Base-by-base conservation (phyloP, 2,113 vertebrate genomes). In the Halichoerus grypus region DNA sequence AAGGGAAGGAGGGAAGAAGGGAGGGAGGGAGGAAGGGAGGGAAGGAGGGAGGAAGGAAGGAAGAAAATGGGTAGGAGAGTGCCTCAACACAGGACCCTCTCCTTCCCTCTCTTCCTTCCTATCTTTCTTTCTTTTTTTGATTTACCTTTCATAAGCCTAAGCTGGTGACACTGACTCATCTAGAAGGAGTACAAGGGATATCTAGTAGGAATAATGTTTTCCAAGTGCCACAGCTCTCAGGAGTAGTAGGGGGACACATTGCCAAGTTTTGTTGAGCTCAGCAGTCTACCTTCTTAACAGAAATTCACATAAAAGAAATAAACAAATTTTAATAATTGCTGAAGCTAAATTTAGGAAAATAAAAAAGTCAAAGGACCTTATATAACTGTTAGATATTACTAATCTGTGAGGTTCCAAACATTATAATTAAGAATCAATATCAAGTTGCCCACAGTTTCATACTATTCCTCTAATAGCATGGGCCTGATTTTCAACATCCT, bases 161-260 rank as follows among this genome's bases (percentile, higher is more conserved):
- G 7, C 10, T 16, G 31, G 65, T 76, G 81, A 71, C 36, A 26
- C 21, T 16, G 57, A 39, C 63, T 83, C 57, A 12, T 24, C 85
- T 42, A 42, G 39, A 76, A n/a, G 11, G 80, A 51, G 21, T 21
- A 5, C 21, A 24, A 69, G 42, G 1, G 11, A 57, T 10, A 57
- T 2, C 0, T 7, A 42, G 11, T 4, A 67, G 33, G 71, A 82
- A 18, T 7, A 2, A 8, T 19, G 13, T 3, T 85, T 63, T 28
- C 10, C 39, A 13, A 10, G 18, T 0, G 14, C 33, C 69, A 86
- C 0, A 0, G 15, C 53, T 21, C 4, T 77, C 19, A 1, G 7
- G 6, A 26, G 2, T 51, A 12, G 3, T 49, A 4, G 42, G 49
- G 12, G 13, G 2, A 33, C 19, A 86, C 59, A 65, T 5, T 2